Evolutionary conservation across 2,888 invertebrate species (phyloP).

Genomic region (Cylloceria caligata): DNA sequence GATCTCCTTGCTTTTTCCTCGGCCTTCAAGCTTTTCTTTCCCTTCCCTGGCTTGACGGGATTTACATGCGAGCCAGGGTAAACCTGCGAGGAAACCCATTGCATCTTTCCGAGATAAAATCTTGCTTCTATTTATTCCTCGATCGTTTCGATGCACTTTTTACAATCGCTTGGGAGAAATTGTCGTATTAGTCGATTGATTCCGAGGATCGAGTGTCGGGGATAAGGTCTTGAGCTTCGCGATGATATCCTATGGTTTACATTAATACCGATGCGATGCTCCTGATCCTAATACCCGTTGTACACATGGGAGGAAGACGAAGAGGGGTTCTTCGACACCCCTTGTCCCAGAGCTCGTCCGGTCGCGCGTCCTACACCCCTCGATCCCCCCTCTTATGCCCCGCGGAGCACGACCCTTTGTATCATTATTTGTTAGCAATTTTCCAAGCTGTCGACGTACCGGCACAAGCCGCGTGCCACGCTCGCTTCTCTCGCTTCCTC

Average conservation of each 20-base stretch:
- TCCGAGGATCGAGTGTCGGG: background rate
- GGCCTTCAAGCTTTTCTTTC: slow-evolving; percentile 18
- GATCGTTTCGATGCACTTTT: slow-evolving; percentile 15
- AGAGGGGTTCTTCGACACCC: slow-evolving; percentile 62
- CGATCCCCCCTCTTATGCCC: slow-evolving; percentile 37
- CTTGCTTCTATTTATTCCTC: slow-evolving; percentile 16
- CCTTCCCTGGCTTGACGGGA: background rate
- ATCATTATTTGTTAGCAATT: slow-evolving; percentile 84
- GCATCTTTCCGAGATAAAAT: background rate
- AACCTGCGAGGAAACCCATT: background rate
- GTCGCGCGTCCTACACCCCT: slow-evolving; percentile 52
- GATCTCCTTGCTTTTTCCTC: slow-evolving; percentile 27
- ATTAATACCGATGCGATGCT: background rate
- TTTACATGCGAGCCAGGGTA: slow-evolving; percentile 19
- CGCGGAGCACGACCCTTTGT: slow-evolving; percentile 68
- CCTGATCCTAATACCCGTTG: slow-evolving; percentile 23
- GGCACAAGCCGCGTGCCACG: slow-evolving; percentile 71
- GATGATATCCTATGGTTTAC: slow-evolving; percentile 4
- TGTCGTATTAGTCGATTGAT: slow-evolving; percentile 1
- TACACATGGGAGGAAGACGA: slow-evolving; percentile 15
- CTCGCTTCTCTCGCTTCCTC: slow-evolving; percentile 53
- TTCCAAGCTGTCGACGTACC: slow-evolving; percentile 82
- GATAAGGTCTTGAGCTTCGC: background rate
- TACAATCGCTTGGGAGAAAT: background rate
- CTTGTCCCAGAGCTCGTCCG: slow-evolving; percentile 59